Evolutionary conservation across 2,797 vertebrate genomes (phyloP).

Genomic region (Crocidura indochinensis): DNA sequence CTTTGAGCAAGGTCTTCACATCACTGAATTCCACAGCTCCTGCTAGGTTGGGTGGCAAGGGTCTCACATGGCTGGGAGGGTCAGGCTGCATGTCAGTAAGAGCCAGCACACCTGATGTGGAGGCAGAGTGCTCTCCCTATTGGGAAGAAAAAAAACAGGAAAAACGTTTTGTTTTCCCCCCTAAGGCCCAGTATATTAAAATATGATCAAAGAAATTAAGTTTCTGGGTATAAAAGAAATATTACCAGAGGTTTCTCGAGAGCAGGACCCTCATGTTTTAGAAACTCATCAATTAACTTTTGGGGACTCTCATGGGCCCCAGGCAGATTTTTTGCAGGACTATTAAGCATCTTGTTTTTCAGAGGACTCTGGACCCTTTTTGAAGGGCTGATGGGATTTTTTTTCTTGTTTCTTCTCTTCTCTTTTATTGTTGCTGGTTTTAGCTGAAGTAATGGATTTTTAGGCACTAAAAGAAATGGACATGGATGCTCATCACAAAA

Average conservation of each 20-base stretch:
- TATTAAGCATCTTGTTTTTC: conserved; percentile 92
- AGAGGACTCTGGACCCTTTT: conserved; percentile 94
- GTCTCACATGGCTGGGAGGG: conserved; percentile 76
- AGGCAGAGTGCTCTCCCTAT: conserved; percentile 92
- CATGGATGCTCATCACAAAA: background rate
- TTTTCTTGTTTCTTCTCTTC: conserved; percentile 94
- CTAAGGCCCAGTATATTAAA: background rate
- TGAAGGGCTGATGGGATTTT: conserved; percentile 91
- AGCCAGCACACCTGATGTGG: conserved; percentile 88
- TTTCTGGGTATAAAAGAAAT: background rate
- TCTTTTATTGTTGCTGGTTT: conserved; percentile 92
- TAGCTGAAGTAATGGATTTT: conserved; percentile 93
- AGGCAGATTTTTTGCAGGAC: conserved; percentile 90
- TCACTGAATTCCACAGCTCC: conserved; percentile 96
- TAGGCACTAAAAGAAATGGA: conserved; percentile 89
- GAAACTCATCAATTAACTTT: conserved; percentile 90
- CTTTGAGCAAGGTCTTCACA: conserved; percentile 95
- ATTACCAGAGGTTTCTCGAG: conserved; percentile 91
- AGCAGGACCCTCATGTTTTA: conserved; percentile 90
- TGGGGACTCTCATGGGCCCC: conserved; percentile 89
- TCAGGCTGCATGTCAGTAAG: conserved; percentile 86
- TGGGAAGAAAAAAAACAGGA: conserved; percentile 36
- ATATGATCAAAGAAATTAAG: background rate
- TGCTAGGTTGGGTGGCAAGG: conserved; percentile 94
- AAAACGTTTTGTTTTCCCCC: background rate